Evolutionary conservation across 1,140 invertebrate genomes (phyloP), one percentile per base, ranked within the genome.

Genomic region (Wasmannia auropunctata): DNA sequence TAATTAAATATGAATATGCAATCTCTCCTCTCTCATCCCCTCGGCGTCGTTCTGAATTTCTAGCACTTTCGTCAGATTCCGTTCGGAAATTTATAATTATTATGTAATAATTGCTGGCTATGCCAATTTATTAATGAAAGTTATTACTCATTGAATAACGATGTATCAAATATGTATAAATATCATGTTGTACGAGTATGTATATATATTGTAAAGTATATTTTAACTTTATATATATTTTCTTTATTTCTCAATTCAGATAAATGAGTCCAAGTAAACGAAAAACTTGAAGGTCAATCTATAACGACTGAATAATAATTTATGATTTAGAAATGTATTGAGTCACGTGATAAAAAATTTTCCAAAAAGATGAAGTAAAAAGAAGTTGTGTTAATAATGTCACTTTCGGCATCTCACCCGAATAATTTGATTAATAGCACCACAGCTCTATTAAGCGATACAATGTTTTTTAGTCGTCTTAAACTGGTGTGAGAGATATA

Each of bases 1-100:
- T 46, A 40, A 49, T 86, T 79, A 86, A 90, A 87, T 90, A 89
- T 87, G 79, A 89, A 89, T 90, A 89, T 56, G 75, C 74, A 46
- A 86, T 63, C n/a, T 81, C 56, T 54, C 74, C 49, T 54, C 74
- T 46, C 70, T 72, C 60, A 31, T 46, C 65, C n/a, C 6, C 16
- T 34, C 8, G 16, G 0, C 6, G 2, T 77, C 14, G 8, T 51
- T 46, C 3, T 43, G n/a, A 0, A 22, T 14, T 19, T 74, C 40
- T 56, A 37, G 19, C 16, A 76, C 10, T 43, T 62, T 43, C 6
- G 16, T 22, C 34, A 40, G 16, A 60, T 58, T 22, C 7, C 14
- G n/a, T 3, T 19, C 37, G 19, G 4, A 60, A 16, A 76, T 76
- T 60, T 16, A 40, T 75, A 75, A 58, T 19, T 25, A 40, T 16